Evolutionary conservation across 1,140 invertebrate species (phyloP).

Genomic region (Cydia pomonella): DNA sequence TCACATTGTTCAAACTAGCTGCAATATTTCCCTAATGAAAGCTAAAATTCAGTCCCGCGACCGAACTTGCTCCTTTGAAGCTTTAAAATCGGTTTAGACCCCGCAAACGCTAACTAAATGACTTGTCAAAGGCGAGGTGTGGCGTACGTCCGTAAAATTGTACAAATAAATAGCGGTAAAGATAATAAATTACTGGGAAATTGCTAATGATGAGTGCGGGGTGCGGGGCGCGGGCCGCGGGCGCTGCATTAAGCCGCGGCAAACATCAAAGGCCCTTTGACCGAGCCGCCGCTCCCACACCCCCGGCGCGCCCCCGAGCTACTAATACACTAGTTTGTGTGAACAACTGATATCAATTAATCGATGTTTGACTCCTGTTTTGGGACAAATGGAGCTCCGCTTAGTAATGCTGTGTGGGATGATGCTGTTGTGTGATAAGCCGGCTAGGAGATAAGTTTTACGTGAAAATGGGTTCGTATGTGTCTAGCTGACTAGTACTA

Average conservation of each 20-base stretch:
- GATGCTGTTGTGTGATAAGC: background rate
- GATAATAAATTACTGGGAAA: conserved; percentile 80
- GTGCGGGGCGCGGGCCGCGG: conserved; percentile 59
- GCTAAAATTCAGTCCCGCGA: background rate
- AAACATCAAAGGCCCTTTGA: conserved; percentile 80
- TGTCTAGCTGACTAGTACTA: background rate
- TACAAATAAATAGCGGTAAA: conserved; percentile 78
- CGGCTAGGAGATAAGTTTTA: background rate
- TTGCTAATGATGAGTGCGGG: conserved; percentile 78
- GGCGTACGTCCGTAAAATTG: conserved; percentile 66
- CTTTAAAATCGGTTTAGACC: conserved; percentile 15
- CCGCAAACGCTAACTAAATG: conserved; percentile 25
- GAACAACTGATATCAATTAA: conserved; percentile 68
- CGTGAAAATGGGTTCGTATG: background rate
- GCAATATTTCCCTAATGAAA: conserved; percentile 12
- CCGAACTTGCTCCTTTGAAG: conserved; percentile 21
- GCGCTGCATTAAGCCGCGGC: conserved; percentile 79
- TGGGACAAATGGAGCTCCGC: conserved; percentile 29
- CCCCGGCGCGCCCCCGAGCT: conserved; percentile 55
- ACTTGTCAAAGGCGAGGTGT: conserved; percentile 46
- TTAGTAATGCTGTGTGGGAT: conserved; percentile 5
- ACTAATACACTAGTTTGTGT: conserved; percentile 41
- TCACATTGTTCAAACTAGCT: background rate
- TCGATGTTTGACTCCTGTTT: conserved; percentile 49
- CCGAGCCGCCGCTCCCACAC: conserved; percentile 75